Evolutionary conservation across 2,888 invertebrate genomes (phyloP), one percentile per base, ranked within the genome.

Genomic region (Anarsia innoxiella): DNA sequence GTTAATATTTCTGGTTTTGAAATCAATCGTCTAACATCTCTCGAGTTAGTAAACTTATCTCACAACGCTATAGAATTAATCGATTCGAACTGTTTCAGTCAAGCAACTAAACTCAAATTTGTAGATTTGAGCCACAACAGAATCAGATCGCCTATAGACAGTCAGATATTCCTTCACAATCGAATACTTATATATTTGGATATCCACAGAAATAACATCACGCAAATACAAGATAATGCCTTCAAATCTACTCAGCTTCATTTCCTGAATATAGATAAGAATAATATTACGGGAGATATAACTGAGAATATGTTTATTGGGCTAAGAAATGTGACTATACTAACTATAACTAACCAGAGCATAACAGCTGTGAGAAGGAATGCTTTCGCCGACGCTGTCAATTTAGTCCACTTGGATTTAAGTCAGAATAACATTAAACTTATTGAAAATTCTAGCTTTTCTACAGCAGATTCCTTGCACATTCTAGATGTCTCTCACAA

Each of bases 401-500:
- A 23, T 27, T 55, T 83, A 27, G 14, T 40, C 3, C 29, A 46
- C 35, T 57, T 83, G 35, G 77, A 80, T 49, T 41, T 80, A 27
- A 78, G 74, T 42, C 52, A 26, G 12, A 83, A 83, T 41, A 29
- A 32, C 33, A 73, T 83, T 30, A 35, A 37, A 11, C 10, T 29
- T 3, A 50, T 82, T 3, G 66, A 67, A 30, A 61, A 58, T 15
- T 40, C 53, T 0, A 58, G 66, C 40, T 79, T 80, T 45, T 31
- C 41, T 12, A 57, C 58, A 23, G 44, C 49, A 27, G 31, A 15
- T 15, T 44, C 53, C 6, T 32, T 82, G 3, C 45, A 31, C 6
- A 33, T 62, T 23, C 53, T 80, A 40, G 78, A 82, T 43, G 13
- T 82, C 1, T 80, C 83, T 1, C 40, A 53, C 43, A 83, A 83